Percentiles rank a stretch among this genome's conserved stretches.
Evolutionary conservation across 2,113 vertebrate species (phyloP).

Genomic region (Corydoras maculifer): DNA sequence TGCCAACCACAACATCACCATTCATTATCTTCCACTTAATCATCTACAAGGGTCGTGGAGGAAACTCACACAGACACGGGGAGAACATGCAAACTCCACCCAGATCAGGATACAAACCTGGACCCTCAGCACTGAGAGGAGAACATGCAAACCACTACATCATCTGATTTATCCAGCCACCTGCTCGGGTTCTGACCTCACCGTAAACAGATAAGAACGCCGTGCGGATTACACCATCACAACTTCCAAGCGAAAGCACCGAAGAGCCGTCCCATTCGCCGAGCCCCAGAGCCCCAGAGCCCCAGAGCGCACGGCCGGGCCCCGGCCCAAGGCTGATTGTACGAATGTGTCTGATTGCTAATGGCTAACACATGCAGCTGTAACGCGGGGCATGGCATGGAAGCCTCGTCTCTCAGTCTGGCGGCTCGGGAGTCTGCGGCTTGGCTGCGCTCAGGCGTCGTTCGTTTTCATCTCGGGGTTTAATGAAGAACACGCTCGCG

Average conservation of each 20-base stretch:
- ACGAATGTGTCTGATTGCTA: constrained; percentile 49
- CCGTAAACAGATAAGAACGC: constrained; percentile 25
- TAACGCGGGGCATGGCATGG: constrained; percentile 55
- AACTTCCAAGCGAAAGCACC: constrained; percentile 2
- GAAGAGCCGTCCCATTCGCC: constrained; percentile 14
- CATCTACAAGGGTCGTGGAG: too few species aligned
- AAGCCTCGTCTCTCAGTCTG: constrained; percentile 58
- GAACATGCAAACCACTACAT: constrained; percentile 5
- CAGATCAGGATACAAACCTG: too few species aligned
- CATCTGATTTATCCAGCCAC: constrained; percentile 39
- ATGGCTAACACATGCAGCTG: constrained; percentile 57
- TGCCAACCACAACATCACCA: constrained; percentile 11
- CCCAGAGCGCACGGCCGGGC: background rate
- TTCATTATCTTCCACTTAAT: too few species aligned
- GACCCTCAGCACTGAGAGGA: too few species aligned
- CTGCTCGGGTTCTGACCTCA: constrained; percentile 33
- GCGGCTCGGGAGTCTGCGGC: constrained; percentile 59
- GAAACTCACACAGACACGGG: too few species aligned
- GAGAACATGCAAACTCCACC: too few species aligned
- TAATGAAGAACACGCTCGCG: constrained; percentile 38
- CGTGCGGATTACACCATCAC: constrained; percentile 8
- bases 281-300: background rate
- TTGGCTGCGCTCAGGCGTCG: constrained; percentile 58
- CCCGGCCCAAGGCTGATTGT: constrained; percentile 47
- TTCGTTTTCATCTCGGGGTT: constrained; percentile 49